Evolutionary conservation across 2,113 vertebrate genomes (phyloP).

Genomic region (Myrmophylax atrothorax): DNA sequence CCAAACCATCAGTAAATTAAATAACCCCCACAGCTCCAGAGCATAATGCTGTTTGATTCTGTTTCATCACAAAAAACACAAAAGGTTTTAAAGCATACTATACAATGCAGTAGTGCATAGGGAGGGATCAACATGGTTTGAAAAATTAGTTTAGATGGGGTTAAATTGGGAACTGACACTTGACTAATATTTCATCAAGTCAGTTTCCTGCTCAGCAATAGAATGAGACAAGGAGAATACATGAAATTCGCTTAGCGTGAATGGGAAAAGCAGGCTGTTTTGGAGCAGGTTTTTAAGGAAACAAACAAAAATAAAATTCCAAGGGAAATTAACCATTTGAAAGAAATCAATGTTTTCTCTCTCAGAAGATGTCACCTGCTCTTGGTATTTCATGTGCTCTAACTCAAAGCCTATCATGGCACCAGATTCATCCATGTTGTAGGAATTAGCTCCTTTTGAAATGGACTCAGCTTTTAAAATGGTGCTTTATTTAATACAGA

Average conservation of each 20-base stretch:
- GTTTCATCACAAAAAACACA: neutral
- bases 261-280: neutral
- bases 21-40: neutral
- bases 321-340: neutral
- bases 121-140: neutral
- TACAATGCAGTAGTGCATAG: neutral
- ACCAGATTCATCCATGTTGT: neutral
- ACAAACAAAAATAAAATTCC: neutral
- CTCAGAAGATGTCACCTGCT: neutral
- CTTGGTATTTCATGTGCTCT: neutral
- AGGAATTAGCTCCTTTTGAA: neutral
- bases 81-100: neutral
- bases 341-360: neutral
- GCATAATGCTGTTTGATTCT: neutral
- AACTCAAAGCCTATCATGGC: neutral
- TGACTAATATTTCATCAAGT: constrained; percentile 1
- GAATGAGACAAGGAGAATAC: neutral
- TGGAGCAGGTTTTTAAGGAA: neutral
- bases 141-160: constrained; percentile 38
- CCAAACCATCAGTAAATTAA: neutral
- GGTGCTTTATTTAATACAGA: neutral
- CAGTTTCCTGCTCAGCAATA: constrained; percentile 7
- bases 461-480: neutral
- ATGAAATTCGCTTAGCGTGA: neutral
- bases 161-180: constrained; percentile 9